Evolutionary conservation across 2,797 vertebrate genomes (phyloP), one percentile per base, ranked within the genome.

Genomic region (Buphagus erythrorhynchus): DNA sequence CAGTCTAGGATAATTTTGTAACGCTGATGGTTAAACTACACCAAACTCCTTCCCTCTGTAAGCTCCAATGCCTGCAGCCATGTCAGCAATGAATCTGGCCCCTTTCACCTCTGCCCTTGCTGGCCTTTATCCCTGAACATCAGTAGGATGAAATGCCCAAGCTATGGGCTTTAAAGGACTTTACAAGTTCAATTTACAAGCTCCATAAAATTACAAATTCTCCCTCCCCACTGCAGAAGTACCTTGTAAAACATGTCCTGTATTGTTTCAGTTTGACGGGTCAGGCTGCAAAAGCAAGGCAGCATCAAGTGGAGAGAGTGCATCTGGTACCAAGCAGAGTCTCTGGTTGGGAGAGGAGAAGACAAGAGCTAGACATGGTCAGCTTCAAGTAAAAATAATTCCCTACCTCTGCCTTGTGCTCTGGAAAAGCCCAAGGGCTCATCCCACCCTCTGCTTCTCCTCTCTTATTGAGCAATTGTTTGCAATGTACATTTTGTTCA

Each of bases 131-230:
- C 76, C 94, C 42, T 81, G 76, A 92, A 74, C 49, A 87, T 74
- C 93, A 82, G 88, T 68, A 92, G 78, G 72, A 73, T 93, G 94
- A 96, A 94, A 95, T 93, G 78, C 33, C 84, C 94, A 94, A 89
- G 82, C 92, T 92, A 63, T 68, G 48, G 74, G 93, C 69, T 93
- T 95, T 97, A 81, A 92, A 94, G 88, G 82, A 83, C 85, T 97
- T 97, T 96, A 97, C 90, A 95, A 96, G 94, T 93, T 87, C 65
- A 21, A 59, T 96, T 97, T 97, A 96, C 90, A 95, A 96, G 96
- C 90, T 89, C 96, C 79, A 95, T 97, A 96, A 97, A 97, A 96
- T 93, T 93, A 94, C 62, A 86, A 68, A 67, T 87, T 96, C 93
- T 94, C 85, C 58, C 86, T 95, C 66, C 58, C 54, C 68, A 58